Base-by-base conservation (phyloP, 2,113 vertebrate genomes). In the Thermophis baileyi region DNA sequence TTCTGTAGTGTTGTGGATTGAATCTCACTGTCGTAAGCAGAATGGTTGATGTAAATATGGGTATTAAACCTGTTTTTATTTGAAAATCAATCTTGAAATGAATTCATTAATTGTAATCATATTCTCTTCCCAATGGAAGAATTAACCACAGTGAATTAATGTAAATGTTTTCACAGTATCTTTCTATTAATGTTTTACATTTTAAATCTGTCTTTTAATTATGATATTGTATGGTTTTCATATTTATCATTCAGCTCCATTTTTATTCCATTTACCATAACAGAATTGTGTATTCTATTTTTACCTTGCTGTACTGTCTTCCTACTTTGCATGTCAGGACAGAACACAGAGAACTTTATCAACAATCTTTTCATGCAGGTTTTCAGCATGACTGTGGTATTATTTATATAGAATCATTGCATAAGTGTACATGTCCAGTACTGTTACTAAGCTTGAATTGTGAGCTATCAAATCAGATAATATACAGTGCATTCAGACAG, bases 121-220 rank as follows among this genome's bases (percentile, higher is more conserved):
- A 16, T 40, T 54, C 8, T 87, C 57, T 40, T 30, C 81, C 16
- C 53, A 47, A 53, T 57, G 51, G 90, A 40, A 49, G n/a, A 46
- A 22, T 44, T 86, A 47, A 60, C 0, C 27, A 35, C 18, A 35
- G 51, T 49, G 81, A n/a, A 57, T 87, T 86, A 25, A 47, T 85
- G 8, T 49, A 60, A 86, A 47, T 91, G 53, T 91, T 91, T 91
- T 57, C 53, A 47, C 47, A 49, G 35, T 55, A 87, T 44, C 25
- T 57, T 91, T 57, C 14, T 46, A 91, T 87, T 87, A 87, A 49
- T 20, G 55, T 86, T 91, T 60, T 53, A n/a, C 16, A 57, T 54
- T 91, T 86, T 57, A 57, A 57, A 91, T 57, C 27, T 91, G 53
- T 44, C 47, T 91, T 91, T 87, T 91, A 91, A 91, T 91, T 91